Evolutionary conservation across 2,797 vertebrate genomes (phyloP), one percentile per base, ranked within the genome.

Genomic region (Gymnothorax reevesii): DNA sequence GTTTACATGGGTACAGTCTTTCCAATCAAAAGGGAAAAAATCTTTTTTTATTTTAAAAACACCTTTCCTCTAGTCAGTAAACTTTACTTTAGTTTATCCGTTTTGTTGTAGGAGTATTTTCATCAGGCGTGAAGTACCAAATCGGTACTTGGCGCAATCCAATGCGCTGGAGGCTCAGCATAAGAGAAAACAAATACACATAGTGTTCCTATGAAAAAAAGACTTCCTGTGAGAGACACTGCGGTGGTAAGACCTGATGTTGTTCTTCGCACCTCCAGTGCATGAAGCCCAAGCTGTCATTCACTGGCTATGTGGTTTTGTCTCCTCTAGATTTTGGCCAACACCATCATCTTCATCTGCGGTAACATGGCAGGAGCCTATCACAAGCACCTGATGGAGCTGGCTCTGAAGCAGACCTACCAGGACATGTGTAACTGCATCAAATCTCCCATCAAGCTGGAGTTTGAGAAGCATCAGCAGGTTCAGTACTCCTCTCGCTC

Each of bases 361-460:
- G 98, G 98, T 42, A 99, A 98, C 95, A 95, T 99, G 96, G 98
- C 97, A 0, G 98, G 98, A 7, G 98, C 98, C 0, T 99, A 99
- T 92, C 98, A 99, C 92, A 99, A 99, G 57, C 98, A 99, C 84
- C 95, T 99, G 87, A 99, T 99, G 98, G 98, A 99, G 77, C 92
- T 99, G 6, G 98, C 98, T 0, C 95, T 99, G 10, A 97, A 97
- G 91, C 98, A 99, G 89, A 99, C 98, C 0, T 99, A 99, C 88
- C 97, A 98, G 89, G 98, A 99, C 94, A 99, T 98, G 0, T 99
- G 98, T 93, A 99, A 99, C 92, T 99, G 98, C 94, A 99, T 99
- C 94, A 99, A 99, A 92, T 99, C 98, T 15, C 97, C 98, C 7
- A 99, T 99, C 93, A 99, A 99, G 92, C 88, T 99, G 91, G 98